A percentile compares a stretch with the other conserved stretches of the same genome.
Conservation (phyloP, 2,113 vertebrate genomes). For the Pelecanoides urinatrix region DNA sequence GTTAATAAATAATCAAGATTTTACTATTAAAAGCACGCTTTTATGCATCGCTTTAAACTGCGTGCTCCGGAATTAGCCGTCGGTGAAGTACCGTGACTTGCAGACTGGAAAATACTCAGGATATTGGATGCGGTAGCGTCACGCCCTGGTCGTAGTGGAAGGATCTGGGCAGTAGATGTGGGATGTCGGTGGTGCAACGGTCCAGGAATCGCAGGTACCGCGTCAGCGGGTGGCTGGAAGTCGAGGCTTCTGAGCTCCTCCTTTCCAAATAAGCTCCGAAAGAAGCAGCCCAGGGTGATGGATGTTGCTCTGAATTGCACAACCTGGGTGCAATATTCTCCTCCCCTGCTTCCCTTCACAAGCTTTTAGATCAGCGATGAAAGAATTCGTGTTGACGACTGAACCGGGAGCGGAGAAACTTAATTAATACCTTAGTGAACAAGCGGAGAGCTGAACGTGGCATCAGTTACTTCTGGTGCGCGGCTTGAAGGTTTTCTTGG, state of each 20-base stretch:
- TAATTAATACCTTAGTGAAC: not conserved
- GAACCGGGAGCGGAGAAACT: not conserved
- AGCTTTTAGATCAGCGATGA: not conserved
- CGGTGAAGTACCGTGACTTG: not conserved
- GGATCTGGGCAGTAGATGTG: fast-evolving
- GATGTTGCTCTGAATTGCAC: not conserved
- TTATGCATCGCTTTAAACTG: not conserved
- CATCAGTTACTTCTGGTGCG: fast-evolving
- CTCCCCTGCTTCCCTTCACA: not conserved
- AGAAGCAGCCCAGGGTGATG: not conserved
- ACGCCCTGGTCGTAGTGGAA: fast-evolving
- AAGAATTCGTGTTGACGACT: fast-evolving
- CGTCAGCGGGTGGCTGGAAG: not conserved
- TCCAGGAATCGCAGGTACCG: not conserved
- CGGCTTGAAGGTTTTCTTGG: not conserved
- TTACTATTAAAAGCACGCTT: not conserved
- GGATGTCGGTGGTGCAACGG: not conserved
- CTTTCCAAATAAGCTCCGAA: not conserved
- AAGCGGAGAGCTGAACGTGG: fast-evolving
- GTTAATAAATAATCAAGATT: not conserved
- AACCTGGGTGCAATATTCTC: not conserved
- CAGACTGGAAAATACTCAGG: fast-evolving
- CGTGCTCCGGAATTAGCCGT: not conserved
- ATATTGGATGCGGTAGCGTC: fast-evolving
- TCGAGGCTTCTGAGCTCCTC: not conserved